Evolutionary conservation across 2,797 vertebrate species (phyloP), one percentile per base, ranked within the genome.

Genomic region (Spheniscus humboldti): DNA sequence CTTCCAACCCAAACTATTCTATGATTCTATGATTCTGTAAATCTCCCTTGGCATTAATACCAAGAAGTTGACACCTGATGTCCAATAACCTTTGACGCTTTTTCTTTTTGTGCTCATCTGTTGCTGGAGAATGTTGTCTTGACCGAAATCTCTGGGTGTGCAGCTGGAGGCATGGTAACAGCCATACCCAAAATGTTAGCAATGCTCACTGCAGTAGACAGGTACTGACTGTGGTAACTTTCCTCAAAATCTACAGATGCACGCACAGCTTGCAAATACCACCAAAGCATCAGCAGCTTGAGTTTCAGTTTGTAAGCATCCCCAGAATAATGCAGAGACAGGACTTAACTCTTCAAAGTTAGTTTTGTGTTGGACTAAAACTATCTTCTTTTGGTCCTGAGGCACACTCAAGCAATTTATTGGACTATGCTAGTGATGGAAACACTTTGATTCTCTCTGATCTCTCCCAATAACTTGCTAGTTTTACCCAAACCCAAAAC

Each of bases 131-230:
- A 31, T 6, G 31, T 59, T 77, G 39, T 57, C 25, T 47, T 55
- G 60, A 47, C 55, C 10, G 10, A 47, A 78, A 35, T 48, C 63
- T 72, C 57, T 48, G 68, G 30, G 30, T 83, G 25, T 83, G 53
- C 59, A 50, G 56, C 83, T 93, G 86, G 63, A 68, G 59, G 18
- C 20, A 7, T 28, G 19, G 25, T 41, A 64, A 71, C 39, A 56
- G 35, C 62, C 45, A 11, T 37, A 31, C 30, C 19, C n/a, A 50
- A 63, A 79, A 77, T 5, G 14, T 57, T 66, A 37, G 41, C 48
- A 31, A 3, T 0, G 0, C 9, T 43, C 7, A 3, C 30, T 73
- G 47, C 3, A 2, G 45, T 66, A 28, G 43, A 12, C 7, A 6
- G 47, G 7, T 35, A 28, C 50, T 45, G n/a, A 35, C 28, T 43